phyloP scores from a whole-genome alignment of 2,797 vertebrate genomes.

The Falco novaeseelandiae region DNA sequence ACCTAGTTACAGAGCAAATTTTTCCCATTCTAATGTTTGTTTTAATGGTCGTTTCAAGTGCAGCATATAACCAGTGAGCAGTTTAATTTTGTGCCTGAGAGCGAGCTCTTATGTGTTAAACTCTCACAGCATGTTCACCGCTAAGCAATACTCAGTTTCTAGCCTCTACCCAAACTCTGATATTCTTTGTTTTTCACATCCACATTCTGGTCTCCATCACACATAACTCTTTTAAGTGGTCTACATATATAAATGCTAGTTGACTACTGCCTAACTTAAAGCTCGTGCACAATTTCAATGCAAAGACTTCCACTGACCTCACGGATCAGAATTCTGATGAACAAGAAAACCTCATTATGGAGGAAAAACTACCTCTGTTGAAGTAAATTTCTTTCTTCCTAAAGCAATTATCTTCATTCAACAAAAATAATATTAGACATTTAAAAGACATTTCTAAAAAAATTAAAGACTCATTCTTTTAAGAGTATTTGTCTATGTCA shows the following conservation, averaged over 20 bases:
- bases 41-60: background rate
- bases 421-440: background rate
- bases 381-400: background rate
- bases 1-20: slow-evolving; percentile 2
- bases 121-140: background rate
- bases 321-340: background rate
- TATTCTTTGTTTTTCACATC: background rate
- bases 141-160: background rate
- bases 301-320: background rate
- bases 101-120: background rate
- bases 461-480: background rate
- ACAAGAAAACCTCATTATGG: background rate
- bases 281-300: background rate
- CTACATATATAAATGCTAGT: background rate
- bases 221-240: background rate
- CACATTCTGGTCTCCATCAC: background rate
- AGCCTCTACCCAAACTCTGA: background rate
- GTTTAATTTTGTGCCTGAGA: background rate
- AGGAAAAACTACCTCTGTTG: background rate
- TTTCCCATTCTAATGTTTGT: background rate
- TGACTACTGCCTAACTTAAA: background rate
- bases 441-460: background rate
- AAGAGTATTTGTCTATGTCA: background rate
- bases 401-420: background rate
- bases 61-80: background rate